Conservation (phyloP, 2,888 invertebrate genomes). For the Lacanobia oleracea region DNA sequence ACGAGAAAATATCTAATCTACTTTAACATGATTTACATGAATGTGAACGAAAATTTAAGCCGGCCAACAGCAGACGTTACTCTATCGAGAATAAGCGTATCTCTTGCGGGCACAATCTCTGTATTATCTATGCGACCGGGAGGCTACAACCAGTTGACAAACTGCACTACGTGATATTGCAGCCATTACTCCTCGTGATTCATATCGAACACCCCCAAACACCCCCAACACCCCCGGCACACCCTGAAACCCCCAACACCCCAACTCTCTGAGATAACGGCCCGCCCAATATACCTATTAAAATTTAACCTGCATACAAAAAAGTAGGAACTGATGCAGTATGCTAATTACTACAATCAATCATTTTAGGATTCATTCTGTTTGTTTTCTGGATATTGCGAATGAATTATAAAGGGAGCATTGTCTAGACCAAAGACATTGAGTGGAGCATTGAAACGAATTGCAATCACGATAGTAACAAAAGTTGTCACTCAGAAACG, state of each 20-base stretch:
- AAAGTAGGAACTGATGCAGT: constrained; percentile 44
- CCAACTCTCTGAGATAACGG: constrained; percentile 63
- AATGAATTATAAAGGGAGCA: constrained; percentile 23
- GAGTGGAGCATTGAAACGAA: neutral
- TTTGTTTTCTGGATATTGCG: constrained; percentile 34
- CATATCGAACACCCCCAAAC: constrained; percentile 85
- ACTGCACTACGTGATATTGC: constrained; percentile 91
- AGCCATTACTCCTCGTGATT: constrained; percentile 90
- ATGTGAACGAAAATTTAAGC: constrained; percentile 55
- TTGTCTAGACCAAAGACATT: neutral
- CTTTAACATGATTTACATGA: constrained; percentile 25
- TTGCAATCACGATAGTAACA: neutral
- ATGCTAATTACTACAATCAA: constrained; percentile 53
- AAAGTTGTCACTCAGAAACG: constrained; percentile 32
- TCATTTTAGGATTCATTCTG: constrained; percentile 29
- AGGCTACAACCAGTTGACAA: constrained; percentile 90
- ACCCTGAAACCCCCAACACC: constrained; percentile 78
- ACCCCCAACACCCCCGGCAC: constrained; percentile 78
- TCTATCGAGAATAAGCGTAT: constrained; percentile 76
- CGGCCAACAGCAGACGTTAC: constrained; percentile 61
- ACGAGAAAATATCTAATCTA: constrained; percentile 24
- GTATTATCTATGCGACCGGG: constrained; percentile 88
- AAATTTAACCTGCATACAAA: constrained; percentile 63
- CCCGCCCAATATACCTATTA: constrained; percentile 67
- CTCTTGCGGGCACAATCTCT: constrained; percentile 82